Conservation (phyloP, 2,113 vertebrate genomes). For the Dascyllus trimaculatus region DNA sequence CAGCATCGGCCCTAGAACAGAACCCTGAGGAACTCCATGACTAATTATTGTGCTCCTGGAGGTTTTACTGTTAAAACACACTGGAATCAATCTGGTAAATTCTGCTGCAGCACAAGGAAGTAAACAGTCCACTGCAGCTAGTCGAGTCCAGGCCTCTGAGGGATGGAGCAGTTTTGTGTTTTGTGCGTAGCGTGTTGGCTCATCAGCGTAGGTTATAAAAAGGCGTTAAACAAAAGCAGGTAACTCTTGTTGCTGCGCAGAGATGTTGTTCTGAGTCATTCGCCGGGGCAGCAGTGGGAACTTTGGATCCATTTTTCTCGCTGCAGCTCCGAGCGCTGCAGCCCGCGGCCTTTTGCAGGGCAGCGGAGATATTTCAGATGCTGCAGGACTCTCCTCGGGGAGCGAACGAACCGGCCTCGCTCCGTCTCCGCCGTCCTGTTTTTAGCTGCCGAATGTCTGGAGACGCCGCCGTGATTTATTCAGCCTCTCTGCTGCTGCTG, state of each 20-base stretch:
- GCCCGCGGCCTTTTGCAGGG: conserved; percentile 38
- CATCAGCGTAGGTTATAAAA: too few relatives aligned
- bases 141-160: too few relatives aligned
- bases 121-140: too few relatives aligned
- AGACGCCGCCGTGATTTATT: conserved; percentile 71
- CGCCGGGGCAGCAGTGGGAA: conserved; percentile 3
- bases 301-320: not conserved
- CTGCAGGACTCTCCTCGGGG: conserved; percentile 30
- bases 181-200: too few relatives aligned
- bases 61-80: too few relatives aligned
- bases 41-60: too few relatives aligned
- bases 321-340: not conserved
- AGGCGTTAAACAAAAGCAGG: not conserved
- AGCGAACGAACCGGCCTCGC: conserved; percentile 13
- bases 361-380: conserved; percentile 57
- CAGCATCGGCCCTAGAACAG: too few relatives aligned
- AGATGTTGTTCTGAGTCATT: conserved; percentile 11
- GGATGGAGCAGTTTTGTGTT: too few relatives aligned
- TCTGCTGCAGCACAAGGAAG: too few relatives aligned
- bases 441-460: conserved; percentile 63
- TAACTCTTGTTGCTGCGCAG: not conserved
- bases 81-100: too few relatives aligned
- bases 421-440: conserved; percentile 54
- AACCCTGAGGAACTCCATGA: too few relatives aligned
- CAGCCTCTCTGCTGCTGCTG: conserved; percentile 29